Percentiles rank a stretch among this genome's conserved stretches.
These are phyloP conservation scores for Cladorhizidae sp. DNA, from an alignment of 37 sponge, comb jelly and placozoan species.

Conservation along the genomic window DNA sequence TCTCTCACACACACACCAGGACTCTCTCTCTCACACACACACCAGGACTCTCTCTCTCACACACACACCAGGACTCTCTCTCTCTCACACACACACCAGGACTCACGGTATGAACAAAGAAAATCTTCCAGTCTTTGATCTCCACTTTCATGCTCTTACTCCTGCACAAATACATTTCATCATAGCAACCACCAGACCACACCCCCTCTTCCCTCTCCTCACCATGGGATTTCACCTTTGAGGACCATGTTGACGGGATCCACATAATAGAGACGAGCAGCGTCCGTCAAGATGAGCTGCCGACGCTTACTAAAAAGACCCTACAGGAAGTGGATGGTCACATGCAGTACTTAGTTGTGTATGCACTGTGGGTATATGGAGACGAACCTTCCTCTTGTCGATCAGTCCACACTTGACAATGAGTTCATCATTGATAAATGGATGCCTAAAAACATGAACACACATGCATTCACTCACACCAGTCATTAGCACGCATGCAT, in stretches of 20 bases:
- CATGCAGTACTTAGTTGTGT: too few species aligned
- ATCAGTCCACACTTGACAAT: conserved; percentile 89
- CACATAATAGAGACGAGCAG: conserved; percentile 88
- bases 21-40: too few species aligned
- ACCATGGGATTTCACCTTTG: conserved; percentile 98
- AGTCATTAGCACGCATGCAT: background rate
- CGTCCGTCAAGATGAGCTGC: conserved; percentile 89
- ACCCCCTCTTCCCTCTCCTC: background rate
- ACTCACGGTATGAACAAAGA: conserved; percentile 93
- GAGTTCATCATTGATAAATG: conserved; percentile 82
- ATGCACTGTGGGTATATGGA: too few species aligned
- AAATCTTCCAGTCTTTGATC: conserved; percentile 83
- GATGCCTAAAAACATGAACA: conserved; percentile 62
- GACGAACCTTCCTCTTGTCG: conserved; percentile 88
- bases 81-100: too few species aligned
- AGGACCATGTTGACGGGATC: conserved; percentile 92
- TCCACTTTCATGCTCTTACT: conserved; percentile 64
- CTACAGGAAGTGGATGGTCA: too few species aligned
- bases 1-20: too few species aligned
- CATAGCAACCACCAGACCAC: background rate
- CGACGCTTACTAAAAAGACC: conserved; percentile 91
- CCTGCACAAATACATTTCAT: background rate
- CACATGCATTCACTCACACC: conserved; percentile 26
- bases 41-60: too few species aligned
- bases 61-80: too few species aligned